Base-by-base conservation (phyloP, 92 coral and sea anemone species). In the Phenganax stokvisi region DNA sequence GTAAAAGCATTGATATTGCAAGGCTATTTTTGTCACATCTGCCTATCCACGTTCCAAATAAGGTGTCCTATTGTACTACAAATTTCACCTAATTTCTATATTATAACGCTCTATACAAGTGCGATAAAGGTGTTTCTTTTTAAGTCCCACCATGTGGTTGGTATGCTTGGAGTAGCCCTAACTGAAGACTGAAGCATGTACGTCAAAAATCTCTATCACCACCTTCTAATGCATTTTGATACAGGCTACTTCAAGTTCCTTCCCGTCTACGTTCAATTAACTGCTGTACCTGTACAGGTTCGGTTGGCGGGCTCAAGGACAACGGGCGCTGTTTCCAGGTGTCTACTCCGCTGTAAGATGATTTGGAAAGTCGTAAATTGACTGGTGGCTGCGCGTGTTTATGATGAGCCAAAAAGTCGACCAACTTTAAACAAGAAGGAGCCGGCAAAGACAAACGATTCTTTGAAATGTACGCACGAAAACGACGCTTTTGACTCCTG, bases 311-410 rank as follows among this genome's bases (percentile, higher is more conserved):
- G 6, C 92, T 61, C 51, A 96, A 85, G 17, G 86, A 86, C 11
- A 90, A 72, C 6, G 92, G 87, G 51, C 91, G 92, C 84, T 96
- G 99, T 73, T 89, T 87, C 99, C 99, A 96, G 8, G 91, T 92
- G 78, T 96, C 99, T 10, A 94, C 88, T n/a, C 83, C 83, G 51
- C 91, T 96, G 84, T 96, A 97, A 0, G 97, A 97, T 6, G 97
- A 92, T 89, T 96, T 96, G 31, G 99, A 93, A 10, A 92, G 89
- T 52, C 99, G 90, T 60, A 96, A 86, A 89, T 96, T 96, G 56
- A 96, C 99, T 9, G 99, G 96, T 20, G 99, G 99, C 64, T 96
- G 99, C 0, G 99, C 91, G 53, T 96, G 92, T 85, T 96, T 96
- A 85, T 96, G 92, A 76, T 88, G 92, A 65, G 97, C 87, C 67